These are phyloP conservation scores for Bolinopsis microptera DNA, from an alignment of 37 sponge, comb jelly and placozoan species.

Conservation along the genomic window DNA sequence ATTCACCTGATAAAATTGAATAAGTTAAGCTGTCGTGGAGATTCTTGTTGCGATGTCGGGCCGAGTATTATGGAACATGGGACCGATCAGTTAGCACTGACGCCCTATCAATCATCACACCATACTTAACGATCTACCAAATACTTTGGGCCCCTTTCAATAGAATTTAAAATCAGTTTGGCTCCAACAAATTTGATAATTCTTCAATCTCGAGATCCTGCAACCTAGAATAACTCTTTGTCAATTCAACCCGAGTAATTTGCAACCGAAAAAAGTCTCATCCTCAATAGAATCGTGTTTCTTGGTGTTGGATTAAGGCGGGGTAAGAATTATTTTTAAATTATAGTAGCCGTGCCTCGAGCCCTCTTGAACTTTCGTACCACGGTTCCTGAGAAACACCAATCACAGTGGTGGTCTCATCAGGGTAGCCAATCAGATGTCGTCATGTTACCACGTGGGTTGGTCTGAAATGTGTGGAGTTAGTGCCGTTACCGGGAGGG, in stretches of 20 bases:
- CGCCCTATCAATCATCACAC: not conserved
- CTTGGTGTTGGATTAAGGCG: not conserved
- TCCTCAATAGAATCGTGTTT: slow-evolving; percentile 9
- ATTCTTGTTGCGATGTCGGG: not conserved
- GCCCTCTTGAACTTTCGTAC: slow-evolving; percentile 14
- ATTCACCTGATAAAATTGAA: too few species aligned
- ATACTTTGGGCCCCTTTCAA: not conserved
- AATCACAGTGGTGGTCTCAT: not conserved
- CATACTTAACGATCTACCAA: not conserved
- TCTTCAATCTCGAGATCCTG: not conserved
- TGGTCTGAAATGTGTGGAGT: not conserved
- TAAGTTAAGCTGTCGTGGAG: not conserved
- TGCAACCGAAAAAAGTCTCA: not conserved
- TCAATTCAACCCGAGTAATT: not conserved
- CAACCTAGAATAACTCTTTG: not conserved
- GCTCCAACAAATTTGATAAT: not conserved
- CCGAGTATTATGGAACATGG: not conserved
- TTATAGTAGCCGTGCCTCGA: not conserved
- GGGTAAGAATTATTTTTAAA: slow-evolving; percentile 36
- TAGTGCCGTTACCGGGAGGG: not conserved
- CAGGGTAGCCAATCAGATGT: not conserved
- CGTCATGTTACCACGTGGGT: not conserved
- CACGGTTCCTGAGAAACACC: not conserved
- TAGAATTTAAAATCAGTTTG: not conserved
- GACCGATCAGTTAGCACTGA: not conserved